Evolutionary conservation across 2,797 vertebrate species (phyloP), one percentile per base, ranked within the genome.

Genomic region (Rhyacichthys aspro): DNA sequence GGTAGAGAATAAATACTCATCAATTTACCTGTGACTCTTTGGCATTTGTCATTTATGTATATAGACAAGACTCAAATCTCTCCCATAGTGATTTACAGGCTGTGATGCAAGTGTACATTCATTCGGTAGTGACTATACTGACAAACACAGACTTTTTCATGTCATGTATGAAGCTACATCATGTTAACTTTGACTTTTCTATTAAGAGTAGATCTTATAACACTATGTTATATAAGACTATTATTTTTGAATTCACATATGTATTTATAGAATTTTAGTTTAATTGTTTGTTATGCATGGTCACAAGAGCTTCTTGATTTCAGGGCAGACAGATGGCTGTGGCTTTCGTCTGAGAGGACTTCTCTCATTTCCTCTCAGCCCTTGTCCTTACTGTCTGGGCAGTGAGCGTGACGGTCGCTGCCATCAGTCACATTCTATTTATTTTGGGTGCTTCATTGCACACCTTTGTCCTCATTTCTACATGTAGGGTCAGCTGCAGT

Each of bases 391-490:
- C 79, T 64, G 67, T 68, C 72, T 70, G 74, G n/a, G 65, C 77
- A 73, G 6, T 1, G 63, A 85, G 84, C 65, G 60, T 86, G 83
- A 89, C 86, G 79, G 83, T 83, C 85, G 15, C 73, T 66, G 76
- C 72, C 58, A 86, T 85, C 83, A 82, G 76, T 87, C 86, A 85
- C 84, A 80, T 87, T 72, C 78, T 83, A 81, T 90, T 89, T 89
- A 88, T 87, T 88, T 86, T 80, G 69, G 81, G 83, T 60, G 54
- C 70, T 77, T 76, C 23, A 12, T 67, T 76, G 84, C 77, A 80
- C 81, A 87, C 81, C 79, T 83, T 83, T 85, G 81, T 89, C 81
- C 85, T 83, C 75, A 46, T 89, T 85, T 88, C 78, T 86, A 83
- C 83, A 88, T 81, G 82, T 75, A 72, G 71, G 87, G 81, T 86